Percentiles rank a stretch among this genome's conserved stretches.
Evolutionary conservation across 2,113 vertebrate genomes (phyloP).

Genomic region (Elanoides forficatus): DNA sequence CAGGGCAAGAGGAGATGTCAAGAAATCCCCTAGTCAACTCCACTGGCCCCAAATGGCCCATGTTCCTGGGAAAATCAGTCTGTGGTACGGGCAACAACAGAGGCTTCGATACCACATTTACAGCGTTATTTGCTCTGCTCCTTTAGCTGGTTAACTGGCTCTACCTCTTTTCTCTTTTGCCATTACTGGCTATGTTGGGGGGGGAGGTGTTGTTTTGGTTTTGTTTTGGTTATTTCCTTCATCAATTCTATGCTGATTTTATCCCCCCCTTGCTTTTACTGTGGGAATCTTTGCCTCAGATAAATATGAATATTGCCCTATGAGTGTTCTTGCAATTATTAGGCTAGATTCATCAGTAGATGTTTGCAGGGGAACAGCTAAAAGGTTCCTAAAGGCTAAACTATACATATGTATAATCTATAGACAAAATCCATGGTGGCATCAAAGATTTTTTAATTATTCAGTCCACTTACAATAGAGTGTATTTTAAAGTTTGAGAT

Average conservation of each 20-base stretch:
- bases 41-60: not conserved
- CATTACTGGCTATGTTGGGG: not conserved
- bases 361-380: not conserved
- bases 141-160: not conserved
- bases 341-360: not conserved
- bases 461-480: not conserved
- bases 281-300: not conserved
- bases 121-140: not conserved
- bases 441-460: not conserved
- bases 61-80: not conserved
- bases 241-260: not conserved
- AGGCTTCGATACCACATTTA: not conserved
- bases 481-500: not conserved
- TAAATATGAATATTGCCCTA: not conserved
- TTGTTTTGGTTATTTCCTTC: not conserved
- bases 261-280: not conserved
- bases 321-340: not conserved
- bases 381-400: not conserved
- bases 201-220: accelerated
- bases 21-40: not conserved
- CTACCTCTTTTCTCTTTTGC: not conserved
- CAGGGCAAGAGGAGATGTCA: not conserved
- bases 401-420: not conserved
- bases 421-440: not conserved
- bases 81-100: not conserved